phyloP scores from a whole-genome alignment of 2,113 vertebrate species.

The Sapayoa aenigma region DNA sequence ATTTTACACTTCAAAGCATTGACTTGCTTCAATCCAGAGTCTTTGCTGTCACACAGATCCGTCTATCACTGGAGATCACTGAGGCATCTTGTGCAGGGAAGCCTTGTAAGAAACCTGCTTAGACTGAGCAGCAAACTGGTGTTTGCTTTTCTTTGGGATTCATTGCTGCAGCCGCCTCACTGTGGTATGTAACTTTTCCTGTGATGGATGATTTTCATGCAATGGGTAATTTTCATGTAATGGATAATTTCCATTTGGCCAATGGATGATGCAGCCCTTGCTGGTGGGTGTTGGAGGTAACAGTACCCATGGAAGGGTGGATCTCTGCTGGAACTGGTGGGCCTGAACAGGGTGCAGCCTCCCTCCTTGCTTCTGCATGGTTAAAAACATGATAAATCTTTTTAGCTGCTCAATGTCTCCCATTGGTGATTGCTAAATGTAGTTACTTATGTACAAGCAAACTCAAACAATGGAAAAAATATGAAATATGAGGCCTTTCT shows the following conservation, averaged over 20 bases:
- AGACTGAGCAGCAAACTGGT: neutral
- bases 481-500: conserved; percentile 9
- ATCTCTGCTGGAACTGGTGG: neutral
- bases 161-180: neutral
- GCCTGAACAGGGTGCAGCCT: neutral
- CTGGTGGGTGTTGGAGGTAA: neutral
- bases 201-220: neutral
- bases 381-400: neutral
- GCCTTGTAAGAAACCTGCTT: neutral
- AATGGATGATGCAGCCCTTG: neutral
- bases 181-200: neutral
- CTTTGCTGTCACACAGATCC: neutral
- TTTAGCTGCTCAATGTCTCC: neutral
- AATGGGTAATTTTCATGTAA: neutral
- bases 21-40: neutral
- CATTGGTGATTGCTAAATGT: neutral
- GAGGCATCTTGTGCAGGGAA: neutral
- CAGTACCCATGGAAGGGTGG: neutral
- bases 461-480: conserved; percentile 39
- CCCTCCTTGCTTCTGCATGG: neutral
- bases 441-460: neutral
- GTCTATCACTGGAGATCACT: neutral
- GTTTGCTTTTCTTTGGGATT: neutral
- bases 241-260: neutral
- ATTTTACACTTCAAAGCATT: neutral